Evolutionary conservation across 1,140 invertebrate species (phyloP).

Genomic region (Conopomorpha cramerella): DNA sequence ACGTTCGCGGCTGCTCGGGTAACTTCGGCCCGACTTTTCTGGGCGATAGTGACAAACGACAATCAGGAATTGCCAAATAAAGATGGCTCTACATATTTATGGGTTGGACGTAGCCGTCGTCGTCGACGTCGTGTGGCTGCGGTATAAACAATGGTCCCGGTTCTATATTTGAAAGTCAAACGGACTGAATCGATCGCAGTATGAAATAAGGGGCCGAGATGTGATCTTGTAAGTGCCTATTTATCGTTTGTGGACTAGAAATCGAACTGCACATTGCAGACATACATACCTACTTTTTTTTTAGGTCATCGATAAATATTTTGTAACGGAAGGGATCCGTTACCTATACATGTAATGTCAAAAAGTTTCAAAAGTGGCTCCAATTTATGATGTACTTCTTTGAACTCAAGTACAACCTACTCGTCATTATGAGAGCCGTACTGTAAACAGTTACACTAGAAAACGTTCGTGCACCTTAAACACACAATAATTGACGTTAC

Average conservation of each 20-base stretch:
- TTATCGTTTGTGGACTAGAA: slow-evolving; percentile 21
- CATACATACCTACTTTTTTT: slow-evolving; percentile 15
- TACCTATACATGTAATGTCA: no score
- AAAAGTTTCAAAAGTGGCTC: no score
- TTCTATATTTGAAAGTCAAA: slow-evolving; percentile 45
- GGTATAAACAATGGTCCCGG: slow-evolving; percentile 31
- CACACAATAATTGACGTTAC: neutral
- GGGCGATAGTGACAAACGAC: slow-evolving; percentile 21
- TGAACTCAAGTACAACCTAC: no score
- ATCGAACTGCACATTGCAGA: slow-evolving; percentile 18
- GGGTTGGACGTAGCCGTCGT: slow-evolving; percentile 25
- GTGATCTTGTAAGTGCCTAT: no score
- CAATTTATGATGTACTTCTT: no score
- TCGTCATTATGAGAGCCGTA: no score
- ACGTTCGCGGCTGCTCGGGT: no score
- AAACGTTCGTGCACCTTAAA: neutral
- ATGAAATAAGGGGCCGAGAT: no score
- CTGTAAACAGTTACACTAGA: neutral
- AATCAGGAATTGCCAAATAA: slow-evolving; percentile 20
- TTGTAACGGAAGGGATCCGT: no score
- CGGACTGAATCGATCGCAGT: slow-evolving; percentile 30
- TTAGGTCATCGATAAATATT: slow-evolving; percentile 12
- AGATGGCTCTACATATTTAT: slow-evolving; percentile 36
- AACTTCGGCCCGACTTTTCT: no score
- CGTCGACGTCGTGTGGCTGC: slow-evolving; percentile 18